phyloP scores from a whole-genome alignment of 2,888 invertebrate species.

The Nymphalis polychloros region DNA sequence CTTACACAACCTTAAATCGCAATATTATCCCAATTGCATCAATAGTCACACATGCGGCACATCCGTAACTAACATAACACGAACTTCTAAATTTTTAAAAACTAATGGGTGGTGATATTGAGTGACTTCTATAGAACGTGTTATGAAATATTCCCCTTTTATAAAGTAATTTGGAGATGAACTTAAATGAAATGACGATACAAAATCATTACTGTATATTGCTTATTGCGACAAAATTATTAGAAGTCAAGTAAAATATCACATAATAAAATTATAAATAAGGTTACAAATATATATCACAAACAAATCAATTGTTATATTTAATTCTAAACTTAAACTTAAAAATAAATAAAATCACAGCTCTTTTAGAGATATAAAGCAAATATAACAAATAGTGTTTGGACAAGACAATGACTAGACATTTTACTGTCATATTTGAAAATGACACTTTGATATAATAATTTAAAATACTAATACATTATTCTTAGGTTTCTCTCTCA shows the following conservation, averaged over 20 bases:
- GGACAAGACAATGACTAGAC: conserved; percentile 3
- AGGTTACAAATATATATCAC: background rate
- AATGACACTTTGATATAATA: background rate
- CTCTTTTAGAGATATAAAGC: background rate
- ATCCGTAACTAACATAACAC: too few species aligned
- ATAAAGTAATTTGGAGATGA: background rate
- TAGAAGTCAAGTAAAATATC: background rate
- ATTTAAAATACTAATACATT: background rate
- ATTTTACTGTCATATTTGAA: background rate
- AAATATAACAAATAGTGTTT: background rate
- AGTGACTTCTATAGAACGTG: too few species aligned
- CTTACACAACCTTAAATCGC: too few species aligned
- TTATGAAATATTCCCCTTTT: too few species aligned
- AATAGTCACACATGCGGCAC: too few species aligned
- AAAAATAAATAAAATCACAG: conserved; percentile 3
- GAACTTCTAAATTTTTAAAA: too few species aligned
- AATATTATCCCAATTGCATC: too few species aligned
- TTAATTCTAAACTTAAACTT: background rate
- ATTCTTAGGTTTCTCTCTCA: background rate
- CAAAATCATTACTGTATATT: background rate
- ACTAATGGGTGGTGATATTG: too few species aligned
- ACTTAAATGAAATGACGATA: background rate
- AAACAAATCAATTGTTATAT: background rate
- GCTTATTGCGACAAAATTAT: background rate
- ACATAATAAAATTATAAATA: background rate